A percentile compares a stretch with the other conserved stretches of the same genome.
phyloP scores from a whole-genome alignment of 64 coral and sea anemone species.

The Catalaphyllia jardinei region DNA sequence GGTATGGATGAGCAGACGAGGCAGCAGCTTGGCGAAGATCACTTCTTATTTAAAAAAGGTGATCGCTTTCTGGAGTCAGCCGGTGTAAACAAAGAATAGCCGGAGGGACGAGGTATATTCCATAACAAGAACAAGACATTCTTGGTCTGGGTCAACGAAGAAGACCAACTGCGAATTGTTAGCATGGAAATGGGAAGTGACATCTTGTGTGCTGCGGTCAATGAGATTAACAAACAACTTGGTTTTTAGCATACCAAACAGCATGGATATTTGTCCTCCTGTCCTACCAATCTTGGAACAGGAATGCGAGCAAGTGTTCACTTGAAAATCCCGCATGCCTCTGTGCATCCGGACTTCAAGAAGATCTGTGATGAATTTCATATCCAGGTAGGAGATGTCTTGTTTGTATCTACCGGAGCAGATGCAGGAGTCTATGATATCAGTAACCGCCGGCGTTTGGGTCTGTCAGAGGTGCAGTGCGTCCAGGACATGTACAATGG shows the following conservation, averaged over 20 bases:
- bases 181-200: constrained; percentile 93
- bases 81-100: constrained; percentile 89
- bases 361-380: constrained; percentile 82
- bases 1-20: constrained; percentile 90
- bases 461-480: constrained; percentile 73
- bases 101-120: constrained; percentile 91
- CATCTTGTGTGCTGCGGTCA: constrained; percentile 75
- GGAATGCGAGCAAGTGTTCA: constrained; percentile 94
- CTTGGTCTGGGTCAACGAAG: constrained; percentile 95
- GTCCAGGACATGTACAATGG: constrained; percentile 90
- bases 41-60: constrained; percentile 96
- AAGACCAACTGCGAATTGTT: constrained; percentile 95
- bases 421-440: constrained; percentile 80
- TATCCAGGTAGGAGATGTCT: constrained; percentile 52
- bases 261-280: constrained; percentile 85
- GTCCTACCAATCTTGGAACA: constrained; percentile 92
- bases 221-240: constrained; percentile 69
- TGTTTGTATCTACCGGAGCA: constrained; percentile 58
- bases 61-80: constrained; percentile 93
- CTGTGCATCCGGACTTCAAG: constrained; percentile 86
- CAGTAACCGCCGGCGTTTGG: constrained; percentile 69
- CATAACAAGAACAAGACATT: constrained; percentile 90
- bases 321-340: constrained; percentile 88
- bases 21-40: constrained; percentile 76
- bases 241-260: constrained; percentile 63